Evolutionary conservation across 35 echinoderm and acorn worm species (phyloP).

Genomic region (Eucidaris tribuloides): DNA sequence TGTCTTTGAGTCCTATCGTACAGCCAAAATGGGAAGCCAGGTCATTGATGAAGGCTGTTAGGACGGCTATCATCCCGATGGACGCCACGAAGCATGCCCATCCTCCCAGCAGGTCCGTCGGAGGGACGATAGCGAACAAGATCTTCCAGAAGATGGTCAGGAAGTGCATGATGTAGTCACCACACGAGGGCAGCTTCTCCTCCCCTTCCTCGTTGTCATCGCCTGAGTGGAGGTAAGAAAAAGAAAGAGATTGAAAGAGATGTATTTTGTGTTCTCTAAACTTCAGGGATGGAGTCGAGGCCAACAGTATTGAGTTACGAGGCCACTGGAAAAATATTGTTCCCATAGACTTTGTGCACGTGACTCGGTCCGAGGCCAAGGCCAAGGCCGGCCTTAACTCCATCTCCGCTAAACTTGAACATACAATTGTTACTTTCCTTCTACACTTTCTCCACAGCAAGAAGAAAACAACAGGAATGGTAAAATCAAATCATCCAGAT

Average conservation of each 20-base stretch:
- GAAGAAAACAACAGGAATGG: no score
- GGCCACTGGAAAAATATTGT: no score
- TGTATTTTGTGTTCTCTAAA: no score
- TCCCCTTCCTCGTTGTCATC: conserved; percentile 86
- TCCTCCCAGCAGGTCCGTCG: conserved; percentile 85
- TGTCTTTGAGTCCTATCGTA: conserved; percentile 76
- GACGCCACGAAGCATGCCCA: conserved; percentile 93
- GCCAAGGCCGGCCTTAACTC: no score
- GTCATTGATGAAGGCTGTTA: conserved; percentile 89
- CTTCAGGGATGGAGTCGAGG: no score
- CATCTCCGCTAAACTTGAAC: no score
- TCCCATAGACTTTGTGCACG: no score
- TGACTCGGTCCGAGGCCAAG: no score
- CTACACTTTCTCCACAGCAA: no score
- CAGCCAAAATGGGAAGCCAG: conserved; percentile 93
- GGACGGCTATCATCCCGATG: conserved; percentile 75
- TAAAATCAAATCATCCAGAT: no score
- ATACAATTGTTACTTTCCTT: no score
- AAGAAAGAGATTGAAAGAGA: background rate
- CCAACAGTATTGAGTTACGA: no score
- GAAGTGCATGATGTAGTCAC: conserved; percentile 99
- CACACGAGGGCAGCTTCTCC: conserved; percentile 91
- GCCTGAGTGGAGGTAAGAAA: conserved; percentile 54
- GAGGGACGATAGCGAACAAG: conserved; percentile 95
- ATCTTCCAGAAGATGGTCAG: conserved; percentile 99